Evolutionary conservation across 2,113 vertebrate species (phyloP).

Genomic region (Melospiza georgiana): DNA sequence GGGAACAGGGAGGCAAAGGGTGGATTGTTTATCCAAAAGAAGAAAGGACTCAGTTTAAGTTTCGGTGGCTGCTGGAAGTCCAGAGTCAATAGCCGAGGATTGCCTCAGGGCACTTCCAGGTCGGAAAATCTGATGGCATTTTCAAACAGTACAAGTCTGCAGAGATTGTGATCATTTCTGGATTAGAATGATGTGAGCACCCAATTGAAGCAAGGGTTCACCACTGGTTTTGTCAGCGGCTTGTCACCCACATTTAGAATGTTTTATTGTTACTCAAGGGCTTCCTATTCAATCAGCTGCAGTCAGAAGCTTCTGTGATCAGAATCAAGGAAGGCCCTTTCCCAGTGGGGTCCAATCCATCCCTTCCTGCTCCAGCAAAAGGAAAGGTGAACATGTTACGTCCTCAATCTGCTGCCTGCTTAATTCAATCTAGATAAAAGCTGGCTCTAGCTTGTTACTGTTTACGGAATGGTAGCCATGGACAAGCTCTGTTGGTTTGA

Average conservation of each 20-base stretch:
- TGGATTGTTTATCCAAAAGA: background rate
- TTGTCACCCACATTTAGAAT: background rate
- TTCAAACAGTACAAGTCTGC: background rate
- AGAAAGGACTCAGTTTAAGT: background rate
- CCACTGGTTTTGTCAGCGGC: background rate
- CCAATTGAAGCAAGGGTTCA: background rate
- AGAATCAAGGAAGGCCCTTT: background rate
- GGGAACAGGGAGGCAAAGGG: background rate
- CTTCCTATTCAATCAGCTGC: background rate
- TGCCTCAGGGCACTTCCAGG: background rate
- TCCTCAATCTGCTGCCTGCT: background rate
- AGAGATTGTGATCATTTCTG: background rate
- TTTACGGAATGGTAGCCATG: background rate
- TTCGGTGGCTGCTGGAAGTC: background rate
- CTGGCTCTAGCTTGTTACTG: background rate
- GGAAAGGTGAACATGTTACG: background rate
- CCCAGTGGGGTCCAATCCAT: background rate
- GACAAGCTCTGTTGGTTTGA: background rate
- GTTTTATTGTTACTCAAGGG: background rate
- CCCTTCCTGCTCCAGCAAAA: background rate
- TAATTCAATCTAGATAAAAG: background rate
- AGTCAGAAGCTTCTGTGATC: background rate
- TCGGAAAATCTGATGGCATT: background rate
- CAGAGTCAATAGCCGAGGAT: accelerated
- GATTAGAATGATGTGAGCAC: background rate